These are phyloP conservation scores for Boulengeromyrus knoepffleri DNA, from an alignment of 2,113 vertebrate species.

Conservation along the genomic window DNA sequence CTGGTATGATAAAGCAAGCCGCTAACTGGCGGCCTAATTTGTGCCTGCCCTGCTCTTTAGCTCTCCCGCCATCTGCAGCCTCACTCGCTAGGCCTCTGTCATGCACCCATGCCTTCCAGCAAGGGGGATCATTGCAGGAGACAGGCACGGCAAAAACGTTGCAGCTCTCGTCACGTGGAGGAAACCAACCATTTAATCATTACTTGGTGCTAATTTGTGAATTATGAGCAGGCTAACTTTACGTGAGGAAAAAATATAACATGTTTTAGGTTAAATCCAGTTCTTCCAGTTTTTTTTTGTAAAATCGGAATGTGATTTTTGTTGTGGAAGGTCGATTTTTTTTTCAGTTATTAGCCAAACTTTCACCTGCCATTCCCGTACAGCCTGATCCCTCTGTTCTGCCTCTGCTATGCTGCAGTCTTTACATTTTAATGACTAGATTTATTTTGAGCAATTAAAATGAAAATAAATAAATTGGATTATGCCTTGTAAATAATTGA, in stretches of 20 bases:
- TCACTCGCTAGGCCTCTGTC: not conserved
- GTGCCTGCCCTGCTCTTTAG: not conserved
- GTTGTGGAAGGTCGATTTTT: not conserved
- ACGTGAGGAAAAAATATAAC: not conserved
- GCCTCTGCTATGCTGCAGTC: not conserved
- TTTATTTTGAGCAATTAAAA: not conserved
- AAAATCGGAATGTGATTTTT: not conserved
- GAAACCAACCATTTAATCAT: not conserved
- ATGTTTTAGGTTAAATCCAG: not conserved
- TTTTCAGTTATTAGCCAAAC: not conserved
- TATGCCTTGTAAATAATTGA: not conserved
- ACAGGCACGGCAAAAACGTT: not conserved
- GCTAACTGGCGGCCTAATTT: not conserved
- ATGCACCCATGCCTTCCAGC: not conserved
- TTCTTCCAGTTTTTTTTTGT: not conserved
- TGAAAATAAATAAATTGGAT: not conserved
- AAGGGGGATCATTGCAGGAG: not conserved
- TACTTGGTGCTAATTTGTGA: not conserved
- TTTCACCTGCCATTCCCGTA: not conserved
- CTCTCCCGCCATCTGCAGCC: not conserved
- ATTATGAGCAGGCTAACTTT: not conserved
- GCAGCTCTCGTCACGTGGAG: not conserved
- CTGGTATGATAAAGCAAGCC: not conserved
- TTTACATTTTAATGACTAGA: not conserved
- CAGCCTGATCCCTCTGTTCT: not conserved